Percentiles rank a stretch among this genome's conserved stretches.
These are phyloP conservation scores for Enoplosus armatus DNA, from an alignment of 2,797 vertebrate species.

Conservation along the genomic window DNA sequence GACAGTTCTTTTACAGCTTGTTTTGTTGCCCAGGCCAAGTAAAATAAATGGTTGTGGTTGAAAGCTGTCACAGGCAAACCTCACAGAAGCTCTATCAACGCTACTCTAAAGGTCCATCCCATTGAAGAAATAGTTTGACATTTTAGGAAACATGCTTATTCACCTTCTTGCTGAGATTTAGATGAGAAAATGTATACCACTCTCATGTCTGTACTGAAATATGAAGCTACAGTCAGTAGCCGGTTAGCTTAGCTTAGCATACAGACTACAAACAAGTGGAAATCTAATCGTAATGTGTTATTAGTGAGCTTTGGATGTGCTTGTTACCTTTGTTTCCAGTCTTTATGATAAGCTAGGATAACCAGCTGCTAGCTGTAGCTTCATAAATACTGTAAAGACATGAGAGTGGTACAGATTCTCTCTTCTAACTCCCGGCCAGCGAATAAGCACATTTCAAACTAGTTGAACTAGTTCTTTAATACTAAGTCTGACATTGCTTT, in stretches of 20 bases:
- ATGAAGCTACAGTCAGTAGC: conserved; percentile 3
- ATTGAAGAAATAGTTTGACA: conserved; percentile 3
- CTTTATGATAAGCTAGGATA: neutral
- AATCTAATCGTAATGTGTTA: too few relatives aligned
- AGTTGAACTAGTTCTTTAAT: neutral
- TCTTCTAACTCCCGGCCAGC: neutral
- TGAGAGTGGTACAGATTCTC: neutral
- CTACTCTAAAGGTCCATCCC: conserved; percentile 8
- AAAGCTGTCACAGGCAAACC: conserved; percentile 25
- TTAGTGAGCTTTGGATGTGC: too few relatives aligned
- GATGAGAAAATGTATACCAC: neutral
- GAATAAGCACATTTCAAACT: neutral
- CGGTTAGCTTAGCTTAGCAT: neutral
- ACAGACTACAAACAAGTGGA: neutral
- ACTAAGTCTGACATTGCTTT: neutral
- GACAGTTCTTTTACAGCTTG: conserved; percentile 41
- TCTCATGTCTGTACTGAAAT: neutral
- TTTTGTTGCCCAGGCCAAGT: conserved; percentile 38
- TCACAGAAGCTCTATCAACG: neutral
- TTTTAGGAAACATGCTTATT: neutral
- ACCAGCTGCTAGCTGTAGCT: neutral
- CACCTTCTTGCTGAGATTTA: neutral
- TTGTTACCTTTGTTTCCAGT: neutral
- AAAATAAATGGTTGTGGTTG: conserved; percentile 45
- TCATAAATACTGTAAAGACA: neutral